These are phyloP conservation scores for Tarsius wallacei DNA, from an alignment of 2,797 vertebrate genomes.

Conservation along the genomic window DNA sequence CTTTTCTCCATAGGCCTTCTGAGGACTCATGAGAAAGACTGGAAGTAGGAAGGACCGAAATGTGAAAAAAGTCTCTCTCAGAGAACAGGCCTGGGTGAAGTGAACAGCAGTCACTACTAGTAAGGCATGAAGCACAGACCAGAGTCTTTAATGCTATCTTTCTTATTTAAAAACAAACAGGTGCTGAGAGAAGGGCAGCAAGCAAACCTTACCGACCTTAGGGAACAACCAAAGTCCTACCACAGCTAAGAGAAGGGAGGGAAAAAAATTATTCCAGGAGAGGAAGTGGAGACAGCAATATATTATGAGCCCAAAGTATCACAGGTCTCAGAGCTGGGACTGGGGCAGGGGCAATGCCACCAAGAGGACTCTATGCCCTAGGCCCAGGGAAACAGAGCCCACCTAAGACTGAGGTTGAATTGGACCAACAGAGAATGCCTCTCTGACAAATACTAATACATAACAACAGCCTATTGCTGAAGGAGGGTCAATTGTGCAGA, in stretches of 20 bases:
- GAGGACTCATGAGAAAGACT: not conserved
- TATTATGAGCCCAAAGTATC: not conserved
- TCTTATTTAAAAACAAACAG: too few species aligned
- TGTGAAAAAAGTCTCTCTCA: not conserved
- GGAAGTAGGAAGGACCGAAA: not conserved
- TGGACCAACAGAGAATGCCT: not conserved
- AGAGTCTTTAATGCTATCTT: not conserved
- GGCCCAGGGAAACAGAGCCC: not conserved
- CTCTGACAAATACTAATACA: not conserved
- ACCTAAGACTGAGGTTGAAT: not conserved
- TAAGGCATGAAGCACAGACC: not conserved
- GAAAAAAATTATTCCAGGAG: not conserved
- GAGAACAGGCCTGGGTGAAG: not conserved
- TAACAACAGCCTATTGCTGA: not conserved
- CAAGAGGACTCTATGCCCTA: not conserved
- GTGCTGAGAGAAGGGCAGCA: not conserved
- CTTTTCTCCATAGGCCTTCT: not conserved
- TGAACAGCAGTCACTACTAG: not conserved
- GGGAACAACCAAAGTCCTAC: not conserved
- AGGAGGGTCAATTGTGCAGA: not conserved
- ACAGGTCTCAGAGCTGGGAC: not conserved
- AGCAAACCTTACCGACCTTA: not conserved
- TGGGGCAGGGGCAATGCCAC: not conserved
- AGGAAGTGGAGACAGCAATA: not conserved
- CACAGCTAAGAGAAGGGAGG: not conserved